Percentiles rank a stretch among this genome's conserved stretches.
These are phyloP conservation scores for Polydrusus tereticollis DNA, from an alignment of 2,888 invertebrate species.

Conservation along the genomic window DNA sequence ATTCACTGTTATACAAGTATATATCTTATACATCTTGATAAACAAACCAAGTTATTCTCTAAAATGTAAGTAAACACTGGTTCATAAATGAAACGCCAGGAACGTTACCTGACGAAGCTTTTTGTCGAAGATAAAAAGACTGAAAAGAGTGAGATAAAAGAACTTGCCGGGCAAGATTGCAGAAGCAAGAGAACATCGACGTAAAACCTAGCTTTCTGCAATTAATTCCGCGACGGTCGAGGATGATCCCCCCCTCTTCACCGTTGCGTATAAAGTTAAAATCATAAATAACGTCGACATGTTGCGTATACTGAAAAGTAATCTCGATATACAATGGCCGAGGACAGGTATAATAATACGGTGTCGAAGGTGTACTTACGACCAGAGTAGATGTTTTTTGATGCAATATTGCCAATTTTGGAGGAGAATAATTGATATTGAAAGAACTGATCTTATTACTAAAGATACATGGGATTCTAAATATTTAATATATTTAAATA, in stretches of 20 bases:
- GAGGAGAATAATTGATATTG: not conserved
- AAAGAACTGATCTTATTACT: not conserved
- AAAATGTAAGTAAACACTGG: constrained; percentile 41
- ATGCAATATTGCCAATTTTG: not conserved
- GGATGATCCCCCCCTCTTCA: constrained; percentile 15
- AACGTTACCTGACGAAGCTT: constrained; percentile 31
- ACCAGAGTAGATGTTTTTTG: not conserved
- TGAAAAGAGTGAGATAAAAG: constrained; percentile 38
- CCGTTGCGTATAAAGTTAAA: constrained; percentile 31
- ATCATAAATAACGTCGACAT: constrained; percentile 56
- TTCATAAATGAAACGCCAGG: constrained; percentile 32
- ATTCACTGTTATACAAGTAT: constrained; percentile 27
- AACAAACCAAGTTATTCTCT: constrained; percentile 49
- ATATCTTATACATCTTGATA: constrained; percentile 47
- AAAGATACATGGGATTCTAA: too few species aligned
- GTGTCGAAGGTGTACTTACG: constrained; percentile 14
- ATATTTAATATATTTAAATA: too few species aligned
- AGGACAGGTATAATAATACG: constrained; percentile 32
- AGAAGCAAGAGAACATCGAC: constrained; percentile 47
- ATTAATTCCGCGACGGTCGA: constrained; percentile 45
- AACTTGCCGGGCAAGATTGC: constrained; percentile 13
- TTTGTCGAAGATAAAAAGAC: constrained; percentile 38
- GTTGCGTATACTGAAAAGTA: constrained; percentile 52
- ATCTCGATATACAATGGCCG: constrained; percentile 54
- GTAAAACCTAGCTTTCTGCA: constrained; percentile 44